Percentiles rank a stretch among this genome's conserved stretches.
phyloP scores from a whole-genome alignment of 2,888 invertebrate genomes.

The Sympetrum striolatum region DNA sequence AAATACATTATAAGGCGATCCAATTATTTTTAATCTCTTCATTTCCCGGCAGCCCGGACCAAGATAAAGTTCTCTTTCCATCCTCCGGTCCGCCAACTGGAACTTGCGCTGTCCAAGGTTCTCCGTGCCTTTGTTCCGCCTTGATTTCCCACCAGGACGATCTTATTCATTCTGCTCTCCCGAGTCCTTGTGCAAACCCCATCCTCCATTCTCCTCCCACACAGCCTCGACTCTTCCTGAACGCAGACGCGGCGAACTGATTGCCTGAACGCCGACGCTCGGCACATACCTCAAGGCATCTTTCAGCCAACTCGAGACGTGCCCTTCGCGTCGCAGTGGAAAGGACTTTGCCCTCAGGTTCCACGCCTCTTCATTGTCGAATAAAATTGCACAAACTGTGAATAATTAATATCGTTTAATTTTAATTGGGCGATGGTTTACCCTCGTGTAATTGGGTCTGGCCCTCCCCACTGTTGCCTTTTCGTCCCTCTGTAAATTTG shows the following conservation, averaged over 20 bases:
- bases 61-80: neutral
- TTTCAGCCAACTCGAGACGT: neutral
- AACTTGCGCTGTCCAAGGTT: neutral
- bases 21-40: neutral
- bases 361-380: constrained; percentile 46
- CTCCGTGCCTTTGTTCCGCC: neutral
- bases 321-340: neutral
- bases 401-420: constrained; percentile 51
- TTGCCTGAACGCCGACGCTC: neutral
- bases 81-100: neutral
- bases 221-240: neutral
- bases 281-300: neutral
- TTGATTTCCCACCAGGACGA: neutral
- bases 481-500: neutral
- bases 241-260: neutral
- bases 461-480: neutral
- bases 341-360: neutral
- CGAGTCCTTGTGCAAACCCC: neutral
- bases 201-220: neutral
- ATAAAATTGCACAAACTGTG: constrained; percentile 50
- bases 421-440: constrained; percentile 52
- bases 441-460: constrained; percentile 4
- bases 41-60: neutral
- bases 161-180: neutral
- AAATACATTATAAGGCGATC: too few relatives aligned